Evolutionary conservation across 2,797 vertebrate species (phyloP), one percentile per base, ranked within the genome.

Genomic region (Clarias pachynema): DNA sequence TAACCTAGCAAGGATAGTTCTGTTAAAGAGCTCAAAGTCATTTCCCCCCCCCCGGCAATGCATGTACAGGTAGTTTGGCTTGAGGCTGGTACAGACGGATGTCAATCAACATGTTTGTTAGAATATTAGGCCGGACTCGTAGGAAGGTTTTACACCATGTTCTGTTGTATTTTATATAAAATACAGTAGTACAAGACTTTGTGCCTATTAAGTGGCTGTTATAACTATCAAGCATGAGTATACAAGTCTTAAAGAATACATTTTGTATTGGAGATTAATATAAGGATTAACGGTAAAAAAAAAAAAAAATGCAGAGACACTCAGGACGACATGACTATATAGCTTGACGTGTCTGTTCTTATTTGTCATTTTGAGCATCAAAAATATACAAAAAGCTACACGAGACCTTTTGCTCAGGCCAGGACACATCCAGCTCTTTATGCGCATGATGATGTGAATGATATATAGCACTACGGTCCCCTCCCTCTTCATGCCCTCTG

Each of bases 391-490:
- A 6, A 24, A 78, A 60, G 20, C 31, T 60, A 24, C 75, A 60
- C 1, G 12, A 26, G 77, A 40, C 18, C 59, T 62, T 40, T 14
- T 40, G 60, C 40, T 26, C 34, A 79, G 59, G 59, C 59, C 60
- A n/a, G 60, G 78, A 26, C 60, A 44, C 37, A 63, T 44, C 60
- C 60, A 49, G 37, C 60, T 80, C 78, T 80, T 65, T 49, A 82
- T 57, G 40, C 26, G 20, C 40, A 53, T 65, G 34, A 73, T 60
- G 66, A 82, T 72, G 81, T 65, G 70, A 37, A 65, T 84, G 82
- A 84, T 77, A 34, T 63, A 75, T 79, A 62, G 83, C 74, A 59
- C 57, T 40, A 24, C 15, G 26, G 53, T 62, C 75, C 53, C 26
- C 34, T 49, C 68, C 66, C 29, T 63, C 40, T 65, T 81, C 31